Base-by-base conservation (phyloP, 1,140 invertebrate species). In the Macrotrachela quadricornifera region DNA sequence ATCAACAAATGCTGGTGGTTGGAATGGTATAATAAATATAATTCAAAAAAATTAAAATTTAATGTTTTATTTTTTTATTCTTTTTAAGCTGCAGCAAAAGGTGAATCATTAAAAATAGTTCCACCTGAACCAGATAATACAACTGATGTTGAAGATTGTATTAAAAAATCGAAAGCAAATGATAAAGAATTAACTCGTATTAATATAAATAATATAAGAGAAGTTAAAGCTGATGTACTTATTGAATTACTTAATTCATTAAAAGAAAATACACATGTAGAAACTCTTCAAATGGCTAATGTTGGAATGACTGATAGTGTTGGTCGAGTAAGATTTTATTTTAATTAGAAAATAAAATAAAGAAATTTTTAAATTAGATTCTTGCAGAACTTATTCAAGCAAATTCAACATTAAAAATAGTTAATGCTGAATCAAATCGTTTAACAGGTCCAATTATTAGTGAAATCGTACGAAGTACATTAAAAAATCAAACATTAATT, bases 341-440 rank as follows among this genome's bases (percentile, higher is more conserved):
- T 41, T 56, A 47, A 37, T 36, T 14, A 15, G 17, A 15, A 14
- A 42, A 44, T 49, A 12, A 49, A 49, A 9, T 50, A n/a, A 40
- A 50, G 1, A 14, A 12, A 1, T 42, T 36, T 16, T n/a, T 14
- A 16, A 15, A 30, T n/a, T 37, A 54, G 52, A 49, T 21, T 21
- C 18, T 54, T 10, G 46, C 17, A 1, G 82, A 84, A 63, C 81
- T 83, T 39, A 72, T 96, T 51, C 77, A 82, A 65, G 79, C 79
- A 58, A 94, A 92, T 74, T 79, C 78, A 63, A 79, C 82, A 49
- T 72, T 96, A 57, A 78, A 81, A 67, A 82, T 84, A 60, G 74
- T 95, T 62, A 94, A 91, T 69, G 79, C 95, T 58, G 88, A 95
- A 77, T 91, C 87, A 49, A 96, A 96, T 75, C 88, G 86, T 69